These are phyloP conservation scores for Nomia melanderi DNA, from an alignment of 1,140 invertebrate species.

Conservation along the genomic window DNA sequence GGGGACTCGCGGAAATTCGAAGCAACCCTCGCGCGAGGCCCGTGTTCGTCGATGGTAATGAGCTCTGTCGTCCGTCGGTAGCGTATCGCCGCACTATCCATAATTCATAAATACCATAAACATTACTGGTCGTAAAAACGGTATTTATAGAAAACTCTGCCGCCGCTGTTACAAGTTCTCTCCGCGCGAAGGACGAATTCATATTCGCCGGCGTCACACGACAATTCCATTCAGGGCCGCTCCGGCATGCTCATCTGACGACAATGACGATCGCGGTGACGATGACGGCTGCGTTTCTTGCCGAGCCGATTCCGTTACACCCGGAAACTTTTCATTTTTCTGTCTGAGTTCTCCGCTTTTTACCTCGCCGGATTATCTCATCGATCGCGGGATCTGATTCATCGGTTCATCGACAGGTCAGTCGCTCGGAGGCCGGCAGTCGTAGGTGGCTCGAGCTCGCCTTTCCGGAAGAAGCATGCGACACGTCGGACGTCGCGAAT, in stretches of 20 bases:
- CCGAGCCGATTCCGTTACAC: not conserved
- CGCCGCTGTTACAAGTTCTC: slow-evolving; percentile 46
- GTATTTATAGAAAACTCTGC: slow-evolving; percentile 36
- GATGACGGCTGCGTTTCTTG: slow-evolving; percentile 3
- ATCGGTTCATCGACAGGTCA: not conserved
- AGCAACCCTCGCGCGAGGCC: too few relatives aligned
- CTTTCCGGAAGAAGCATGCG: not conserved
- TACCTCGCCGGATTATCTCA: not conserved
- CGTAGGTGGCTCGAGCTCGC: not conserved
- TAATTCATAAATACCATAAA: slow-evolving; percentile 52
- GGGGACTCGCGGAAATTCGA: too few relatives aligned
- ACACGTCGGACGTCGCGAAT: not conserved
- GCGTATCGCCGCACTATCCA: slow-evolving; percentile 3
- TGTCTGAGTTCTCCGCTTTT: not conserved
- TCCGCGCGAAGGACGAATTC: slow-evolving; percentile 6
- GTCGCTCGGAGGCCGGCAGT: not conserved
- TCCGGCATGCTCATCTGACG: not conserved
- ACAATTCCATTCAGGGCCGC: slow-evolving; percentile 32
- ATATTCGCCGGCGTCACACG: slow-evolving; percentile 23
- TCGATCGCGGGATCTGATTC: not conserved
- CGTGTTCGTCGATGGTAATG: too few relatives aligned
- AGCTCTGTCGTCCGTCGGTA: too few relatives aligned
- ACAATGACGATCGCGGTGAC: not conserved
- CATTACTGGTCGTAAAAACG: slow-evolving; percentile 17
- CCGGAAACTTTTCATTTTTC: slow-evolving; percentile 4